Evolutionary conservation across 2,888 invertebrate genomes (phyloP).

Genomic region (Philonicus albiceps): DNA sequence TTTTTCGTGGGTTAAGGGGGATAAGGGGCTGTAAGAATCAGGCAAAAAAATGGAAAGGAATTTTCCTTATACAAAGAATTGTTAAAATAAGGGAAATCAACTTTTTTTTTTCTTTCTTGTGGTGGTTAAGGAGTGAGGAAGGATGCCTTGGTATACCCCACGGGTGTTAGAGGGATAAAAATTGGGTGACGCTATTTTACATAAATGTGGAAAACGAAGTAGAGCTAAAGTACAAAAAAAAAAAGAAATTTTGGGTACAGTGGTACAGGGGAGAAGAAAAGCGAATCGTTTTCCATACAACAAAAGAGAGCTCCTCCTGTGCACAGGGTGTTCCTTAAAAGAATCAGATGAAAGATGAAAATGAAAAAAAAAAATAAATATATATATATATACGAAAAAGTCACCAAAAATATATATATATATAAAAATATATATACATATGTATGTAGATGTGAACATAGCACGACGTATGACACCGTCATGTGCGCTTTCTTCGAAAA

Average conservation of each 20-base stretch:
- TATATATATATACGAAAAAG: neutral
- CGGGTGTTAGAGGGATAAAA: conserved; percentile 42
- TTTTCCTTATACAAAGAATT: conserved; percentile 41
- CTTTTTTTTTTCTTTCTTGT: neutral
- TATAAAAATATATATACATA: neutral
- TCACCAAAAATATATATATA: neutral
- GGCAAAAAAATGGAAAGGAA: neutral
- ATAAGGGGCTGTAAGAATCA: no score
- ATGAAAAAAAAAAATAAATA: neutral
- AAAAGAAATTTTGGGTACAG: neutral
- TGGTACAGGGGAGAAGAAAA: neutral
- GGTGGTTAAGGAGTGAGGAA: neutral
- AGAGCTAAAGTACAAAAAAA: neutral
- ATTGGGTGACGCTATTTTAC: conserved; percentile 43
- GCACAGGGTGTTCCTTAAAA: neutral
- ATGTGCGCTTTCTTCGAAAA: neutral
- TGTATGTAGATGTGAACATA: neutral
- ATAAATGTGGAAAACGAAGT: conserved; percentile 39
- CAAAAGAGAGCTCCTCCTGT: neutral
- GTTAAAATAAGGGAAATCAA: conserved; percentile 39
- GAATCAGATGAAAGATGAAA: neutral
- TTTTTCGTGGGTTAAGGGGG: no score
- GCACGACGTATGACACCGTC: neutral
- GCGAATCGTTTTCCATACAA: neutral
- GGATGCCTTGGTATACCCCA: conserved; percentile 1